These are phyloP conservation scores for Echinometra lucunter DNA, from an alignment of 53 echinoderm and acorn worm genomes.

Conservation along the genomic window DNA sequence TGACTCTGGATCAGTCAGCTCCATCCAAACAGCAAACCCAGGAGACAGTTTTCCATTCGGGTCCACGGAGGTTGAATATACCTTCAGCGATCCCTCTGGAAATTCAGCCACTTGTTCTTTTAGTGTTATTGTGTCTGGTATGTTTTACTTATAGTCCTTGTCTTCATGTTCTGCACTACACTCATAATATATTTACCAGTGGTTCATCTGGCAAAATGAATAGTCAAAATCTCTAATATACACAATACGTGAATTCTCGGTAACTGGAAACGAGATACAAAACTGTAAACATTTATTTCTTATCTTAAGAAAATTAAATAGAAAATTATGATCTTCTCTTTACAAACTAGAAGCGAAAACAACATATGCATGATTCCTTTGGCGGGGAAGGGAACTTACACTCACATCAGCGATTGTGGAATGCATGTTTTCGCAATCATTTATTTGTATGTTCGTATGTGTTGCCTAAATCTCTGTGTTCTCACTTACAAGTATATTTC, in stretches of 20 bases:
- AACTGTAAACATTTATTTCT: background rate
- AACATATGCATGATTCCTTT: no score
- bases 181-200: background rate
- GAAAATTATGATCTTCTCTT: no score
- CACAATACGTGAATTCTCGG: no score
- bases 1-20: slow-evolving; percentile 50
- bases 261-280: background rate
- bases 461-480: no score
- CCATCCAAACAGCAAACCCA: slow-evolving; percentile 58
- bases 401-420: no score
- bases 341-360: no score
- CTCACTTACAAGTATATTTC: background rate
- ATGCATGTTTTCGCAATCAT: no score
- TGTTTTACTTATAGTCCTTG: background rate
- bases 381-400: no score
- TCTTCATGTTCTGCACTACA: background rate
- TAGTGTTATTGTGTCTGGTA: slow-evolving; percentile 71
- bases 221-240: background rate
- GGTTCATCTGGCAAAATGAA: background rate
- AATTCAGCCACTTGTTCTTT: slow-evolving; percentile 78
- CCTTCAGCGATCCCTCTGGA: slow-evolving; percentile 79
- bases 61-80: slow-evolving; percentile 71
- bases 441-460: no score
- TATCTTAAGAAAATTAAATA: no score
- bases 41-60: slow-evolving; percentile 77